Evolutionary conservation across 2,888 invertebrate genomes (phyloP).

Genomic region (Mesorhabditis sp.): DNA sequence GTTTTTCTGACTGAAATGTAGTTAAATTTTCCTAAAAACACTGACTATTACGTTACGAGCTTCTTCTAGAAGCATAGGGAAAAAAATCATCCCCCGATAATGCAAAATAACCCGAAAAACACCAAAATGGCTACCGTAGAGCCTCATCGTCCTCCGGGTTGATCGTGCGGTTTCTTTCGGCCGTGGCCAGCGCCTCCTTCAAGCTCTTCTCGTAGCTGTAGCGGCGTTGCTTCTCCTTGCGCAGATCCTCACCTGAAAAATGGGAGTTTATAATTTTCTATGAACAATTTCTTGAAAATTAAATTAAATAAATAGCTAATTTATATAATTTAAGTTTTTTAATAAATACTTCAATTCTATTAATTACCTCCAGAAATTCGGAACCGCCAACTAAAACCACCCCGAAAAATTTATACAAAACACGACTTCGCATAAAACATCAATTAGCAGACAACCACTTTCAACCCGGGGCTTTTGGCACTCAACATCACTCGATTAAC

Average conservation of each 20-base stretch:
- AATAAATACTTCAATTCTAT: background rate
- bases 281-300: background rate
- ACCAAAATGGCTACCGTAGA: conserved; percentile 9
- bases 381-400: no score
- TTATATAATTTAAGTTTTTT: background rate
- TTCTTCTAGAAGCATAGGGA: no score
- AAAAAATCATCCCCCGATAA: background rate
- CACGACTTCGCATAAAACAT: no score
- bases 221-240: conserved; percentile 20
- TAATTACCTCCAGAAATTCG: no score
- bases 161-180: conserved; percentile 17
- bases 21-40: no score
- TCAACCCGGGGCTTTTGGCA: no score
- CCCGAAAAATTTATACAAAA: no score
- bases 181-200: conserved; percentile 11
- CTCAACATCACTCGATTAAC: no score
- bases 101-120: background rate
- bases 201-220: conserved; percentile 23
- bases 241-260: conserved; percentile 15
- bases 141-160: conserved; percentile 21
- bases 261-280: no score
- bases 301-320: background rate
- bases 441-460: no score
- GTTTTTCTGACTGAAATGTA: no score
- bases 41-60: no score